phyloP scores from a whole-genome alignment of 2,797 vertebrate species.

The Catharus ustulatus region DNA sequence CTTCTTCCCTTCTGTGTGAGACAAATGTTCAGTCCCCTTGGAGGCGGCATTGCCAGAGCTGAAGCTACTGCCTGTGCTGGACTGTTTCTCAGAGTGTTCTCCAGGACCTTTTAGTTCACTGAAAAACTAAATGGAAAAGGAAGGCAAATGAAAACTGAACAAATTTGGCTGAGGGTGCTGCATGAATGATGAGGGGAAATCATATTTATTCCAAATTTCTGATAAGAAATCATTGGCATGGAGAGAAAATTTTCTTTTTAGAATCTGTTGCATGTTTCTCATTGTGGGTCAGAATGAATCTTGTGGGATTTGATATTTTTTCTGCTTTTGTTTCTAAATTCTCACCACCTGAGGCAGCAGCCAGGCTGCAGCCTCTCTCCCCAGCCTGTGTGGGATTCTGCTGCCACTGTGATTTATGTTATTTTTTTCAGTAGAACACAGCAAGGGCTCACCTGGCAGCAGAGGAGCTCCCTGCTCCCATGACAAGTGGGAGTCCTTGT shows the following conservation, averaged over 20 bases:
- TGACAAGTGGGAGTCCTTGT: accelerated
- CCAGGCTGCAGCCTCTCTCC: neutral
- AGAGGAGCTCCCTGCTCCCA: neutral
- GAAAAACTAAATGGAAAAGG: neutral
- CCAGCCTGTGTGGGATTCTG: neutral
- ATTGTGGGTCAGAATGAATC: neutral
- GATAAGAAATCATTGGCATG: neutral
- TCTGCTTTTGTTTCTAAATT: neutral
- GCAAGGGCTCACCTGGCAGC: neutral
- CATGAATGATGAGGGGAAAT: neutral
- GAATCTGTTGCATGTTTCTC: neutral
- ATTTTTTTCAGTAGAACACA: neutral
- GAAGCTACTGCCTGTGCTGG: neutral
- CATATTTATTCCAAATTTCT: neutral
- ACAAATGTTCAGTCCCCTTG: neutral
- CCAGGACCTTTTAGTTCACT: neutral
- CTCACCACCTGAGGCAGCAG: neutral
- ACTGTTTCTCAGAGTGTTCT: neutral
- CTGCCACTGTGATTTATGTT: neutral
- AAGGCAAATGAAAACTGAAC: neutral
- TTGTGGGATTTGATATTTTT: neutral
- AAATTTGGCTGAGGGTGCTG: neutral
- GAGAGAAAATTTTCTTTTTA: neutral
- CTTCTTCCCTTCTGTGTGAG: neutral
- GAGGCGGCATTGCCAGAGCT: neutral